Evolutionary conservation across 2,888 invertebrate genomes (phyloP).

Genomic region (Phanerotoma sp.): DNA sequence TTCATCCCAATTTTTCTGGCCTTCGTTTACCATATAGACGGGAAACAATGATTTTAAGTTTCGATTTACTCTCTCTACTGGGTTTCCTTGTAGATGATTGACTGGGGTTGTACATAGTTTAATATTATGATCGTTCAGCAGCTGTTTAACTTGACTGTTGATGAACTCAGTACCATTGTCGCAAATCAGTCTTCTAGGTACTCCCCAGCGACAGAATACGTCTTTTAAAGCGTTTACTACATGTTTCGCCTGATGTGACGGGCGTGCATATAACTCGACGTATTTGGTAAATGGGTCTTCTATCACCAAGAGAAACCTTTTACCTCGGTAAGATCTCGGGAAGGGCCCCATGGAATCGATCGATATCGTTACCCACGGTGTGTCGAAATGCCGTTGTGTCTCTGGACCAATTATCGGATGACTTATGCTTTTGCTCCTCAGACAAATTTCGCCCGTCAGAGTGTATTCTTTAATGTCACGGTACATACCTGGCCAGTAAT

Average conservation of each 20-base stretch:
- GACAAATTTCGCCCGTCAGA: background rate
- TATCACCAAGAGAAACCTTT: background rate
- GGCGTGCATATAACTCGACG: background rate
- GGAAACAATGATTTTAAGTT: slow-evolving; percentile 2
- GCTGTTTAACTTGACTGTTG: background rate
- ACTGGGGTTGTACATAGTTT: background rate
- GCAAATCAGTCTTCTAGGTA: background rate
- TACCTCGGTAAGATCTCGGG: background rate
- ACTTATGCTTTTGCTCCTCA: background rate
- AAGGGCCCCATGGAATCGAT: too few relatives aligned
- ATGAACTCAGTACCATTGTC: background rate
- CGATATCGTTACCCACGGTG: background rate
- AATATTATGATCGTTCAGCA: background rate
- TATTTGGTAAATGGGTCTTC: background rate
- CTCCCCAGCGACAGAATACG: background rate
- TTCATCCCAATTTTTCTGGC: slow-evolving; percentile 3
- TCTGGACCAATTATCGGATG: background rate
- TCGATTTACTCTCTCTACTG: slow-evolving; percentile 3
- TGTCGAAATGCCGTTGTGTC: background rate
- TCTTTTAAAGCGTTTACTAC: too few relatives aligned
- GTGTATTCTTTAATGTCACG: background rate
- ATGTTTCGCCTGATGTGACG: background rate
- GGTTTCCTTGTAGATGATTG: background rate
- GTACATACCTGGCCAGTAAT: background rate
- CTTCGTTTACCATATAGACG: background rate